A percentile compares a stretch with the other conserved stretches of the same genome.
These are phyloP conservation scores for Taurulus bubalis DNA, from an alignment of 2,113 vertebrate genomes.

Conservation along the genomic window DNA sequence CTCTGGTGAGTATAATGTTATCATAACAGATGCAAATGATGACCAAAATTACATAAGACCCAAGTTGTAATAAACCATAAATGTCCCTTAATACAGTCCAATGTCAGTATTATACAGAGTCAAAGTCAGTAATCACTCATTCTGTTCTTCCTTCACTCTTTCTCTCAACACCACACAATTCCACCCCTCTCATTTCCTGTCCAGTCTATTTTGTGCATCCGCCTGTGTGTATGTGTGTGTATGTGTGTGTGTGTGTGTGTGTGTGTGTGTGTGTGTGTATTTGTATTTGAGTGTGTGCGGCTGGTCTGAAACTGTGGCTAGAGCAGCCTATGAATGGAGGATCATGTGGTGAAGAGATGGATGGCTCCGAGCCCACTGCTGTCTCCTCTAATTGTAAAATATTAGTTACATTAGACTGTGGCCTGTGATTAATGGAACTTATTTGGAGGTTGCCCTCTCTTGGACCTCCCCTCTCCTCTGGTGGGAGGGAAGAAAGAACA, in stretches of 20 bases:
- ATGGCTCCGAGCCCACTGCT: constrained; percentile 95
- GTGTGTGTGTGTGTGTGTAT: not conserved
- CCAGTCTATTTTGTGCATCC: constrained; percentile 24
- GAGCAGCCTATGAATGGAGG: constrained; percentile 89
- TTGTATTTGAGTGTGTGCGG: constrained; percentile 20
- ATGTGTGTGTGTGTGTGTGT: constrained; percentile 11
- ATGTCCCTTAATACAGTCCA: constrained; percentile 24
- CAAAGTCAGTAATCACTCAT: constrained; percentile 42
- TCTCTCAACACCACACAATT: constrained; percentile 48
- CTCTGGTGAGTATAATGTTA: constrained; percentile 15
- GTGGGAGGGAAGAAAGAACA: constrained; percentile 69
- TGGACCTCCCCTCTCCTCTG: constrained; percentile 88
- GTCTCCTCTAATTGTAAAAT: constrained; percentile 99
- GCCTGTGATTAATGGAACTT: constrained; percentile 99
- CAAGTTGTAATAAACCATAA: constrained; percentile 4
- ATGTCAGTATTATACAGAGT: constrained; percentile 18
- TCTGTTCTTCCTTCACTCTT: constrained; percentile 38
- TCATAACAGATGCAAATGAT: constrained; percentile 14
- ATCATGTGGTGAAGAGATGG: constrained; percentile 97
- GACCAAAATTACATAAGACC: not conserved
- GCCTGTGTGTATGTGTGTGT: constrained; percentile 8
- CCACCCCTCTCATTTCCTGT: constrained; percentile 63
- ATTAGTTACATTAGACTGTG: constrained; percentile 99
- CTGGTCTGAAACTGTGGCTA: constrained; percentile 53
- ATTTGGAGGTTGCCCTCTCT: constrained; percentile 97